These are phyloP conservation scores for Hystrix cristata DNA, from an alignment of 2,113 vertebrate genomes.

Conservation along the genomic window DNA sequence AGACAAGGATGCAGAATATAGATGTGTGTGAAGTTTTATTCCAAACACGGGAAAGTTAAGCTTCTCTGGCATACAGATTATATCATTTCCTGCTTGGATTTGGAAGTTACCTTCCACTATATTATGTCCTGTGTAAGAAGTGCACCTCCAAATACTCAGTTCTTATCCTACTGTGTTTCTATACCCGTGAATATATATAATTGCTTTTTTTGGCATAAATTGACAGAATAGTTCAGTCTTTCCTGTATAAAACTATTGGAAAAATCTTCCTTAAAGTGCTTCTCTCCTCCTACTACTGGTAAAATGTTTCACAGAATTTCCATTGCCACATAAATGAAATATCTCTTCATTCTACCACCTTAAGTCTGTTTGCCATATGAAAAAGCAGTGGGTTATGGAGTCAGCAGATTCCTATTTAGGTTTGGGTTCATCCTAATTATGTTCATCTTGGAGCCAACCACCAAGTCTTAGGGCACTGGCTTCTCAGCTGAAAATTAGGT, in stretches of 20 bases:
- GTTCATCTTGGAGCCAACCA: not conserved
- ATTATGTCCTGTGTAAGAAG: not conserved
- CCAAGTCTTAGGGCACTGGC: not conserved
- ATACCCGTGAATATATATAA: not conserved
- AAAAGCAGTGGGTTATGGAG: not conserved
- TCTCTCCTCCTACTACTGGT: not conserved
- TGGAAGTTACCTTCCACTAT: not conserved
- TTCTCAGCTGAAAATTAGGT: not conserved
- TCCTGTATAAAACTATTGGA: not conserved
- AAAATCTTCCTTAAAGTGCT: not conserved
- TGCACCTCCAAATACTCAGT: not conserved
- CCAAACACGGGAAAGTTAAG: not conserved
- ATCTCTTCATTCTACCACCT: not conserved
- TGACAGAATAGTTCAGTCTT: not conserved
- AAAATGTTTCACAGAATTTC: not conserved
- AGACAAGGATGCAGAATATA: not conserved
- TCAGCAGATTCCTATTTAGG: not conserved
- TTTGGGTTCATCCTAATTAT: not conserved
- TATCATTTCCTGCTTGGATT: not conserved
- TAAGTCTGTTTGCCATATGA: not conserved
- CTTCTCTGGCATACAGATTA: not conserved
- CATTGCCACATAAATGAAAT: not conserved
- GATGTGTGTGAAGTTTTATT: not conserved
- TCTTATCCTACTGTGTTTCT: not conserved
- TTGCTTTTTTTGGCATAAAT: not conserved